Base-by-base conservation (phyloP, 2,113 vertebrate species). In the Chaenogobius annularis region DNA sequence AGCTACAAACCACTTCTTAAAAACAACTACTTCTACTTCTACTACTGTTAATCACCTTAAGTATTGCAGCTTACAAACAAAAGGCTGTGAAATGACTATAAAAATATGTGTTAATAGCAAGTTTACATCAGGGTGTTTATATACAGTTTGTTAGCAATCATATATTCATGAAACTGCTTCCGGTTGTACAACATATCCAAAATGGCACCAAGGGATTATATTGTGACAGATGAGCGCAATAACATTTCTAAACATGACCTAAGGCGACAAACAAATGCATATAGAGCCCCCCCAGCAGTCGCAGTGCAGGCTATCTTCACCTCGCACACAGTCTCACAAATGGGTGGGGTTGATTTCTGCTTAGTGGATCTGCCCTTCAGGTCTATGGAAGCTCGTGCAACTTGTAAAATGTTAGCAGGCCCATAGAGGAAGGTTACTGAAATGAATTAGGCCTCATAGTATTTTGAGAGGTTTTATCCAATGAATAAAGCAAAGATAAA, bases 211-310 rank as follows among this genome's bases (percentile, higher is more conserved):
- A 70, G 31, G 44, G 63, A 70, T 83, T 74, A 72, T 80, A 70
- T 83, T 37, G 40, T 69, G 68, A 73, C 68, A 78, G 74, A 54
- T 66, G 63, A 79, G 48, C 61, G 52, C 43, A 77, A 75, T 77
- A 80, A 82, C 79, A 67, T n/a, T 1, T 80, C 72, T 65, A 78
- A 72, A 78, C 74, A 83, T 66, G 6, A 61, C 83, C 82, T 19
- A 46, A 64, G 78, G 85, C 81, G 31, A 68, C 44, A 85, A 86
- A 83, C 74, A 83, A 80, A 40, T 69, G 68, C 80, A 69, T 22
- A 47, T 10, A 40, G 37, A 8, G 88, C 69, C 73, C 59, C n/a
- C 19, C 74, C 66, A 43, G 11, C 66, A 69, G 75, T 69, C 63
- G 70, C 59, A 69, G 62, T 68, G 73, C 43, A 43, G 23, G 64